Evolutionary conservation across 1,140 invertebrate species (phyloP), one percentile per base, ranked within the genome.

Genomic region (Pissodes strobi): DNA sequence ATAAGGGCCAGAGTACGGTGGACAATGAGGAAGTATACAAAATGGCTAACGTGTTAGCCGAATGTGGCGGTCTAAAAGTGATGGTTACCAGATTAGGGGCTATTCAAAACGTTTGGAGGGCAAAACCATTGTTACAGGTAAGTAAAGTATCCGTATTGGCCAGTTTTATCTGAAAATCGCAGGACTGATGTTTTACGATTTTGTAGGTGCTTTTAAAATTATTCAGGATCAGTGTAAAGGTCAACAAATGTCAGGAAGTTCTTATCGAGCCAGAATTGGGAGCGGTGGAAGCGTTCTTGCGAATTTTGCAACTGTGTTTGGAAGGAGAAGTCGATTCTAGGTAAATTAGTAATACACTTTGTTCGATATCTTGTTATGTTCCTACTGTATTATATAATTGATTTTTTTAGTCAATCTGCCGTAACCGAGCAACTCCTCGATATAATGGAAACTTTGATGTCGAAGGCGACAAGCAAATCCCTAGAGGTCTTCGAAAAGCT

Each of bases 1-100:
- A 86, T n/a, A 94, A 91, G 66, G 90, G 89, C 67, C 92, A 94
- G 67, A 90, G 93, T 74, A 88, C 93, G 64, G 89, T 96, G 0
- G 94, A 98, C 76, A 94, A 95, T 69, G 96, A 99, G 77, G 91
- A 96, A 77, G 87, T 96, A 0, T 98, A 95, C 76, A 88, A 88
- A 61, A 86, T 88, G 85, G 86, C 85, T 0, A 87, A 86, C 72
- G 84, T 86, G 0, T 67, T 95, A 69, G 88, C 87, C 6, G 85
- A 92, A 60, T 93, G 91, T 82, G 92, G 91, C 41, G 96, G 96
- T 0, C 80, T 99, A 1, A 70, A 86, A 81, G 76, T 88, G 12
- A 89, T 91, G 84, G 79, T 91, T 43, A 85, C 86, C 56, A 81
- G 90, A 2, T 82, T 96, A 55, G 84, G 84, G 2, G 82, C 82